phyloP scores from a whole-genome alignment of 2,888 invertebrate species.

The Apamea sordens region DNA sequence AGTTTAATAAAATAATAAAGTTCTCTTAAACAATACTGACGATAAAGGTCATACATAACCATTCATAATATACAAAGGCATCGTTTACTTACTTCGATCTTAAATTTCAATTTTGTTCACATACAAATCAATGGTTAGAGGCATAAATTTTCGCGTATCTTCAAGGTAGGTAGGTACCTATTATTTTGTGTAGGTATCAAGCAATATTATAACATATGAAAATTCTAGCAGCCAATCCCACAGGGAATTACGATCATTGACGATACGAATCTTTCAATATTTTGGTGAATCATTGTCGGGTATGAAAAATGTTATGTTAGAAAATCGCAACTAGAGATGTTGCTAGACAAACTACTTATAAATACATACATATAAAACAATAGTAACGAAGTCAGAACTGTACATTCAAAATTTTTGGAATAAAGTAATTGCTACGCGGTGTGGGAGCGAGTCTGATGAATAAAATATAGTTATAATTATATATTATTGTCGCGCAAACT shows the following conservation, averaged over 20 bases:
- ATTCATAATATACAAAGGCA: neutral
- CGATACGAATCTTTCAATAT: conserved; percentile 45
- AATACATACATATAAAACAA: neutral
- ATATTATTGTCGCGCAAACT: too few species aligned
- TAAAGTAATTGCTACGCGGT: too few species aligned
- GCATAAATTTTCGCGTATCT: conserved; percentile 33
- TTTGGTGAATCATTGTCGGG: conserved; percentile 15
- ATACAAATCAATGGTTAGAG: conserved; percentile 33
- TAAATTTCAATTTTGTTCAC: conserved; percentile 25
- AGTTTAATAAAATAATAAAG: neutral
- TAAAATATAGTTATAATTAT: too few species aligned
- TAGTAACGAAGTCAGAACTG: too few species aligned
- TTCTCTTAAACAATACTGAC: neutral
- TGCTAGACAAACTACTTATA: neutral
- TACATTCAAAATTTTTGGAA: too few species aligned
- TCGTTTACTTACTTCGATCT: neutral
- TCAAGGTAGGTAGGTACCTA: conserved; percentile 16
- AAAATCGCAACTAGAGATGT: conserved; percentile 1
- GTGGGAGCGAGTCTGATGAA: too few species aligned
- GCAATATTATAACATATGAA: conserved; percentile 42
- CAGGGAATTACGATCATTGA: conserved; percentile 40
- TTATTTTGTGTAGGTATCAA: conserved; percentile 22
- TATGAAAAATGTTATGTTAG: conserved; percentile 1
- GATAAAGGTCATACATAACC: neutral
- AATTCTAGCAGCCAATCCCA: conserved; percentile 59